Base-by-base conservation (phyloP, 2,797 vertebrate genomes). In the Rhynchotus rufescens region DNA sequence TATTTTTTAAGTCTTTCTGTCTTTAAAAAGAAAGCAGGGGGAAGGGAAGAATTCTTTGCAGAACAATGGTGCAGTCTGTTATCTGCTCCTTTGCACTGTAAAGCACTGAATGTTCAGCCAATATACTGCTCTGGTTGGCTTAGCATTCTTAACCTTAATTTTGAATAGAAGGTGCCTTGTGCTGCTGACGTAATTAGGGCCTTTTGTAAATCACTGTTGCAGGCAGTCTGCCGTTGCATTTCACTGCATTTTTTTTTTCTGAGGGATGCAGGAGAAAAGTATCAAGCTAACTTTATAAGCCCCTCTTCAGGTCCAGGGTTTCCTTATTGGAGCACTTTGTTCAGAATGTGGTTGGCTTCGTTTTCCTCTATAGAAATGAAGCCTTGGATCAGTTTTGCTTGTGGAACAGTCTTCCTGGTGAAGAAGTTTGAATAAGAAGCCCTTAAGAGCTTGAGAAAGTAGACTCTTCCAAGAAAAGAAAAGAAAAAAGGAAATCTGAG, bases 191-290 rank as follows among this genome's bases (percentile, higher is more conserved):
- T 95, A 87, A 90, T 90, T 74, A 52, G 75, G 87, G 73, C 71
- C 80, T 82, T 95, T 96, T 95, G 84, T 94, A 90, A 96, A 94
- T 96, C 86, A 90, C 82, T 95, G 79, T 96, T 86, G 84, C 95
- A 96, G 89, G 80, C 86, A 89, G 12, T 92, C 82, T 83, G 78
- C 87, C 86, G 56, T 92, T 95, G 85, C 85, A 82, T 94, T 89
- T 94, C 84, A 95, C 84, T 51, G 84, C 74, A 95, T 96, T 96
- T 95, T 26, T 36, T 36, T 81, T 34, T 82, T 94, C 1, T 0
- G 54, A 87, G 93, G 34, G 82, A 89, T 88, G 89, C 92, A 84
- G 90, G 77, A 77, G 77, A 84, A 47, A 89, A 93, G 61, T 87
- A 89, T 94, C 88, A 92, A 79, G 30, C 68, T 87, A 93, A 89